phyloP scores from a whole-genome alignment of 2,797 vertebrate genomes.

The Astyanax mexicanus region DNA sequence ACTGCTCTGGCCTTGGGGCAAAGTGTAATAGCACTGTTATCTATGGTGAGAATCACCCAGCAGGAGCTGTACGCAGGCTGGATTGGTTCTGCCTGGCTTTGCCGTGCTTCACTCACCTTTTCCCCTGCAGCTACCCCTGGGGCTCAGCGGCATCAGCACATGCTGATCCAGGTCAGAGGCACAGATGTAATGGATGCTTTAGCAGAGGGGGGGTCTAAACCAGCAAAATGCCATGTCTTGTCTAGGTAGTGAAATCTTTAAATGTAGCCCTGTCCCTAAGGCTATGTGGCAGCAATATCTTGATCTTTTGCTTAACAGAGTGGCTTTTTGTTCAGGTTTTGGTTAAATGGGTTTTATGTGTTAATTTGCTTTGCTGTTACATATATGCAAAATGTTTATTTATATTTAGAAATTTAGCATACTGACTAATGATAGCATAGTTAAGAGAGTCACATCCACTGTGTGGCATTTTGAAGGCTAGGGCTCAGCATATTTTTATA shows the following conservation, averaged over 20 bases:
- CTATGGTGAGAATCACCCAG: conserved; percentile 6
- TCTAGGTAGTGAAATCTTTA: not conserved
- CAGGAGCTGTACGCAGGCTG: not conserved
- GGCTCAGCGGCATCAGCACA: not conserved
- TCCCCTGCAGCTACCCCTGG: conserved; percentile 8
- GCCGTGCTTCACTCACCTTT: conserved; percentile 7
- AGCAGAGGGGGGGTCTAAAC: conserved; percentile 2
- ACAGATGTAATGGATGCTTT: not conserved
- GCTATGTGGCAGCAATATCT: not conserved
- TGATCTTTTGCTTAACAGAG: not conserved
- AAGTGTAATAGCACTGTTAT: conserved; percentile 1
- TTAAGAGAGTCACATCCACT: no score
- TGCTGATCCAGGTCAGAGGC: conserved; percentile 10
- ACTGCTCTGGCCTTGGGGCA: not conserved
- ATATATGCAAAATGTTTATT: no score
- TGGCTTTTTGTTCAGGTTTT: no score
- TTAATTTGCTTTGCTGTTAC: no score
- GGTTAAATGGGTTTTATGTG: no score
- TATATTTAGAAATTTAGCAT: no score
- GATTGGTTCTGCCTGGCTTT: conserved; percentile 4
- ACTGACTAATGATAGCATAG: no score
- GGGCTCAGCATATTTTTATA: no score
- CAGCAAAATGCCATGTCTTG: not conserved
- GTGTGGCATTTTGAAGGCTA: no score
- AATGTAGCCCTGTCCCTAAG: not conserved